These are phyloP conservation scores for Machimus atricapillus DNA, from an alignment of 2,888 invertebrate genomes.

Conservation along the genomic window DNA sequence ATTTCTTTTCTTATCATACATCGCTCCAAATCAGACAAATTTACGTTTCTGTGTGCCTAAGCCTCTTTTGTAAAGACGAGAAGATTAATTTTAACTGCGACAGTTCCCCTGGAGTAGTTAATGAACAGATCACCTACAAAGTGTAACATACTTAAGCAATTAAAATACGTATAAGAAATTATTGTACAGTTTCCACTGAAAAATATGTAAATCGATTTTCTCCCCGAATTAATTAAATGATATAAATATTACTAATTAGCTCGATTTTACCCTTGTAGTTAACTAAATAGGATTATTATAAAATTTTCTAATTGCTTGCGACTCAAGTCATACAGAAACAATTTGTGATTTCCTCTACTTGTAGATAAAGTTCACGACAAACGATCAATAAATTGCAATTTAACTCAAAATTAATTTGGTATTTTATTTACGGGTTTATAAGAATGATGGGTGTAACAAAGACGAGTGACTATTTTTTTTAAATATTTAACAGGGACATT, in stretches of 20 bases:
- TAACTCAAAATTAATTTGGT: neutral
- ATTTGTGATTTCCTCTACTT: slow-evolving; percentile 30
- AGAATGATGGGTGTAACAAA: too few species aligned
- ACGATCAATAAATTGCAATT: slow-evolving; percentile 31
- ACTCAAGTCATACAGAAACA: neutral
- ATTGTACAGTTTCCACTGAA: slow-evolving; percentile 13
- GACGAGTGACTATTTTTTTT: too few species aligned
- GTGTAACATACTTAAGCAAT: neutral
- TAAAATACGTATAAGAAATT: neutral
- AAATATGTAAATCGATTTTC: neutral
- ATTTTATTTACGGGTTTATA: neutral
- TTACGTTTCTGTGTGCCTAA: neutral
- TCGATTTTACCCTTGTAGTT: slow-evolving; percentile 26
- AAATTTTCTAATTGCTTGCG: slow-evolving; percentile 23
- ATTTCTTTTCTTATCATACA: too few species aligned
- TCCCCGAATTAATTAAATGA: neutral
- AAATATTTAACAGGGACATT: too few species aligned
- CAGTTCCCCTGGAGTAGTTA: neutral
- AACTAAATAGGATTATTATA: neutral
- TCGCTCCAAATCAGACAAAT: neutral
- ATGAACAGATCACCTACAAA: neutral
- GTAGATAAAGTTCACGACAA: slow-evolving; percentile 1
- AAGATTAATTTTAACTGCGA: neutral
- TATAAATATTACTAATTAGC: slow-evolving; percentile 10
- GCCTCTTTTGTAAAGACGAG: neutral